Conservation (phyloP, 2,888 invertebrate genomes). For the Aleiodes leptofemur region DNA sequence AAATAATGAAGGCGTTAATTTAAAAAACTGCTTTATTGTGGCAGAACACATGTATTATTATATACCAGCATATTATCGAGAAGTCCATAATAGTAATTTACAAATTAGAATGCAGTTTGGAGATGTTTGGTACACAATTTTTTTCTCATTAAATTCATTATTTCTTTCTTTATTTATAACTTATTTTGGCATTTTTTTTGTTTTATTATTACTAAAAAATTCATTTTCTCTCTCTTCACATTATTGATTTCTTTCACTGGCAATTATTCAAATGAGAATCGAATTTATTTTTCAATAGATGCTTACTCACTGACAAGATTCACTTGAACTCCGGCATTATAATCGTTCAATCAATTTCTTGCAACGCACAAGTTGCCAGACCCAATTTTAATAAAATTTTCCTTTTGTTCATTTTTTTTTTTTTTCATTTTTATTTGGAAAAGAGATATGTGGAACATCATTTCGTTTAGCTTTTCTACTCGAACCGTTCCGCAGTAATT, state of each 20-base stretch:
- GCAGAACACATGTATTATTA: slow-evolving; percentile 74
- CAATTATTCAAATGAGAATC: background rate
- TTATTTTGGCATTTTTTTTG: slow-evolving; percentile 40
- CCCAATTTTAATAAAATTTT: slow-evolving; percentile 21
- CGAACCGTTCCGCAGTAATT: slow-evolving; percentile 43
- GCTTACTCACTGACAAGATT: too few species aligned
- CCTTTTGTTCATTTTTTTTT: slow-evolving; percentile 20
- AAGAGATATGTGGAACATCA: slow-evolving; percentile 56
- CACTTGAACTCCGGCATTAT: too few species aligned
- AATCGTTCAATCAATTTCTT: too few species aligned
- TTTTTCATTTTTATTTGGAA: slow-evolving; percentile 41
- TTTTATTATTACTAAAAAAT: slow-evolving; percentile 31
- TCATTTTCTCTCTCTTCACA: slow-evolving; percentile 38
- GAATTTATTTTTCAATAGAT: background rate
- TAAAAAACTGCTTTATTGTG: slow-evolving; percentile 75
- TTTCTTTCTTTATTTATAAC: slow-evolving; percentile 4
- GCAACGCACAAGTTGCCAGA: slow-evolving; percentile 40
- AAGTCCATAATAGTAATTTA: slow-evolving; percentile 71
- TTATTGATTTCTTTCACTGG: slow-evolving; percentile 14
- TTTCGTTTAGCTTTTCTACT: slow-evolving; percentile 50
- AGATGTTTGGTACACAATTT: slow-evolving; percentile 64
- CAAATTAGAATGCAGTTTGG: slow-evolving; percentile 71
- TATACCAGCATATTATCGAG: slow-evolving; percentile 73
- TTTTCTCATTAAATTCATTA: slow-evolving; percentile 44
- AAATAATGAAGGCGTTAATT: slow-evolving; percentile 57